Percentiles rank a stretch among this genome's conserved stretches.
These are phyloP conservation scores for Amphibalanus amphitrite DNA, from an alignment of 1,140 invertebrate species.

Conservation along the genomic window DNA sequence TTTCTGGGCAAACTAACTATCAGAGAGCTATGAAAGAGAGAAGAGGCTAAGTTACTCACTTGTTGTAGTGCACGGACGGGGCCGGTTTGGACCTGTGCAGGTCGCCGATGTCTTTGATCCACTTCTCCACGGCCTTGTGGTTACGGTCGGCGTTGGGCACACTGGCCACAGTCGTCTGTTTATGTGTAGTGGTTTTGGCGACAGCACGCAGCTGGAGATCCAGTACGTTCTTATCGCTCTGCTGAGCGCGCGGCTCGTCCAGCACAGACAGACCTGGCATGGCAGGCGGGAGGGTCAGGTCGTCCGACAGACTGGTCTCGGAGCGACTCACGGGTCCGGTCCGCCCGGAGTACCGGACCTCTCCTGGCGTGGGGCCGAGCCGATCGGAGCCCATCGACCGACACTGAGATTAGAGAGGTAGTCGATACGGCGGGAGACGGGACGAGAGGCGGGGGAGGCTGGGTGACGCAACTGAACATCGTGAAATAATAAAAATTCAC, in stretches of 20 bases:
- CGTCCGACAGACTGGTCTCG: background rate
- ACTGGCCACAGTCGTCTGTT: slow-evolving; percentile 50
- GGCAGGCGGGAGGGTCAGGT: slow-evolving; percentile 33
- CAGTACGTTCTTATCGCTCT: slow-evolving; percentile 86
- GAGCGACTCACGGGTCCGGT: background rate
- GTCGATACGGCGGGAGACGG: no score
- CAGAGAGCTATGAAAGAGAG: no score
- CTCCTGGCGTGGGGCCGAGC: no score
- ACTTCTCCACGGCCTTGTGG: slow-evolving; percentile 70
- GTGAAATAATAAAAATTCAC: no score
- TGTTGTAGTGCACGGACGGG: slow-evolving; percentile 61
- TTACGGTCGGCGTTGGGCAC: slow-evolving; percentile 71
- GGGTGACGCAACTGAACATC: no score
- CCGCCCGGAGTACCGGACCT: background rate
- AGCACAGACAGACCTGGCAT: slow-evolving; percentile 65
- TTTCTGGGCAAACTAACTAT: no score
- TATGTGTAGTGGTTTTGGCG: slow-evolving; percentile 25
- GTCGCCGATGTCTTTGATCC: slow-evolving; percentile 83
- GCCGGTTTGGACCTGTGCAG: slow-evolving; percentile 69
- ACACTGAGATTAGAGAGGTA: no score
- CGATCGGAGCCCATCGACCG: no score
- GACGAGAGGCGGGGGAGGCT: no score
- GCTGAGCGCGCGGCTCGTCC: slow-evolving; percentile 85
- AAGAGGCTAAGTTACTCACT: no score
- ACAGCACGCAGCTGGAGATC: slow-evolving; percentile 80